A percentile compares a stretch with the other conserved stretches of the same genome.
Evolutionary conservation across 2,797 vertebrate species (phyloP).

Genomic region (Etheostoma nigrum): DNA sequence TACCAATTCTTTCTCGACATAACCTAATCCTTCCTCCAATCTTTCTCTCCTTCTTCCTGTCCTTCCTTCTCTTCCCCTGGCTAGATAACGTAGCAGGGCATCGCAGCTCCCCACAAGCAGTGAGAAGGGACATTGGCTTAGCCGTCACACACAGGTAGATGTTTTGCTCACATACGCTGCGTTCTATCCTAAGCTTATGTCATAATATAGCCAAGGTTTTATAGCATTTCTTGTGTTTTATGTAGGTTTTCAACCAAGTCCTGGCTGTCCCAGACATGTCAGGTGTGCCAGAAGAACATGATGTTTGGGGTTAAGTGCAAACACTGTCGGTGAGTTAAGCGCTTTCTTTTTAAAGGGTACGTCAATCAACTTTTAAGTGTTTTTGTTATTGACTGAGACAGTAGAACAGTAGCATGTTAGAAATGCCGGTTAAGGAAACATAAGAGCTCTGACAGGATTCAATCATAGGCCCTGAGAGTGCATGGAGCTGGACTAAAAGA

Average conservation of each 20-base stretch:
- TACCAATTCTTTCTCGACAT: background rate
- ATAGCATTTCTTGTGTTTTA: conserved; percentile 3
- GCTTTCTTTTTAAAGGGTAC: background rate
- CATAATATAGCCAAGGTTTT: background rate
- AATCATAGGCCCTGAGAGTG: background rate
- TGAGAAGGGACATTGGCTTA: conserved; percentile 95
- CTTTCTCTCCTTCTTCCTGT: background rate
- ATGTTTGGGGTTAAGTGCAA: conserved; percentile 99
- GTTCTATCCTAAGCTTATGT: background rate
- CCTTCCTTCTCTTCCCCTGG: background rate
- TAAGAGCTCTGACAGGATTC: background rate
- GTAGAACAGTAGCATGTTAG: background rate
- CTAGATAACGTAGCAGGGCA: conserved; percentile 87
- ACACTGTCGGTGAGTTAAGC: conserved; percentile 86
- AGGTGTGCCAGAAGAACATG: conserved; percentile 99
- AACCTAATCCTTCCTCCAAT: background rate
- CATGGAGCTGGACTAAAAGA: conserved; percentile 4
- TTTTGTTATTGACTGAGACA: background rate
- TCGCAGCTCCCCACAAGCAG: conserved; percentile 93
- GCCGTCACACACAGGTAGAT: conserved; percentile 95
- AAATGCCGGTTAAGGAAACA: background rate
- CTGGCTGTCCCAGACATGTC: conserved; percentile 97
- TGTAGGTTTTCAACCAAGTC: conserved; percentile 98
- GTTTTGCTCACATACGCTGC: background rate
- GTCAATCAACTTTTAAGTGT: background rate